Base-by-base conservation (phyloP, 2,888 invertebrate species). In the Sarcophaga carnaria region DNA sequence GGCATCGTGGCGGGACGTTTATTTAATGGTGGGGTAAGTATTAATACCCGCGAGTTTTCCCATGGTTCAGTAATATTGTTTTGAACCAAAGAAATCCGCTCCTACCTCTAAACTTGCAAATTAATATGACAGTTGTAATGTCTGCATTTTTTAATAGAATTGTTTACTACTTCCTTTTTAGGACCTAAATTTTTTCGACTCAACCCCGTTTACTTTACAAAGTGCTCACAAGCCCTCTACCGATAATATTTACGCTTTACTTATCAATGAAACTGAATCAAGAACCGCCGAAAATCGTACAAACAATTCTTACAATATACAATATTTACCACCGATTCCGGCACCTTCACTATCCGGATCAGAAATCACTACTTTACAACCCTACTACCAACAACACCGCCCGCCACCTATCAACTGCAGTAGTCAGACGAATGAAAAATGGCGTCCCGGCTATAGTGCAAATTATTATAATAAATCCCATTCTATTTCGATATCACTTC, bases 1-100 rank as follows among this genome's bases (percentile, higher is more conserved):
- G 93, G 92, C 25, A 93, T 93, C 63, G 92, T 92, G 45, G 90
- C 92, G 3, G 92, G 92, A 4, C 92, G 92, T 67, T 86, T 91
- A 22, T 89, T 91, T 63, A 89, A 90, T 54, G 90, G 90, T 77
- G 90, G 86, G 69, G 92, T 92, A 88, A 90, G 92, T 89, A 17
- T 37, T 37, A 37, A 37, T 37, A 37, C 6, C 6, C 37, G 37
- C 4, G 4, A 27, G 27, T 27, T 27, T 27, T 27, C 5, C 3
- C 27, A 27, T 27, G 3, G 27, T 4, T 27, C 4, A 27, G 27
- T 3, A 27, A 37, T 37, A 37, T 37, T 37, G 37, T 6, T 37
- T 37, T 37, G 37, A 6, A 8, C 37, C 6, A 6, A 37, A 8
- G 1, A 37, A 8, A 5, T 4, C 4, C 4, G 27, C 27, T 27